These are phyloP conservation scores for Dryas iulia DNA, from an alignment of 1,140 invertebrate genomes.

Conservation along the genomic window DNA sequence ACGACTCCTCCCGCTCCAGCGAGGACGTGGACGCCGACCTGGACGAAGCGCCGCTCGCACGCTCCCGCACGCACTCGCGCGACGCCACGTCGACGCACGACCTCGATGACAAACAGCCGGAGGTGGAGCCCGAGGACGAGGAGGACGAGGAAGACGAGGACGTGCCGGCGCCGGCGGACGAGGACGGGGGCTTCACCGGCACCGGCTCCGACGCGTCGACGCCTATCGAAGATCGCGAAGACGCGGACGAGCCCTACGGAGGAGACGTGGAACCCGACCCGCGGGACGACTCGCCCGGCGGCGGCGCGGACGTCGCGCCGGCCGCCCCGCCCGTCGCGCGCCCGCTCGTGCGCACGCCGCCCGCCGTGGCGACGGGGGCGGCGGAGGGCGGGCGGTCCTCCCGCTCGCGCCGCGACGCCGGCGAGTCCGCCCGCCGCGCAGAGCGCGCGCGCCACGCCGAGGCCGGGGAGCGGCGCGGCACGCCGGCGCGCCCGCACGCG, in stretches of 20 bases:
- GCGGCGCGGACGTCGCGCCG: constrained; percentile 4
- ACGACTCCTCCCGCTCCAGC: constrained; percentile 48
- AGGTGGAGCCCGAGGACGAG: background rate
- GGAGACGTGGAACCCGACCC: constrained; percentile 22
- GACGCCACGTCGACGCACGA: constrained; percentile 38
- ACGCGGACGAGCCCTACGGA: constrained; percentile 34
- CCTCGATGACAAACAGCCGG: constrained; percentile 21
- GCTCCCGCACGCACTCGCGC: constrained; percentile 30
- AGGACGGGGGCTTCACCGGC: constrained; percentile 40
- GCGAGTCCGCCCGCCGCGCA: constrained; percentile 17
- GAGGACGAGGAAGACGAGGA: background rate
- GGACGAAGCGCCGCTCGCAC: constrained; percentile 5
- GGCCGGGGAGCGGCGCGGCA: constrained; percentile 24
- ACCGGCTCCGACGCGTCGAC: constrained; percentile 43
- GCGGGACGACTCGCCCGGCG: constrained; percentile 8
- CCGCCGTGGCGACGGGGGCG: constrained; percentile 6
- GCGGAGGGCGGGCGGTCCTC: constrained; percentile 20
- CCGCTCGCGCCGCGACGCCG: constrained; percentile 21
- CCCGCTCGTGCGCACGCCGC: background rate
- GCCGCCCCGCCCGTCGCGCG: background rate
- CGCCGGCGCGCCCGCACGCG: constrained; percentile 25
- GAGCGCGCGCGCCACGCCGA: constrained; percentile 25
- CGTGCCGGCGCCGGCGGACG: constrained; percentile 30
- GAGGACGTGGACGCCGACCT: constrained; percentile 44
- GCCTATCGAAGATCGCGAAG: constrained; percentile 36